These are phyloP conservation scores for Formica aserva DNA, from an alignment of 2,888 invertebrate genomes.

Conservation along the genomic window DNA sequence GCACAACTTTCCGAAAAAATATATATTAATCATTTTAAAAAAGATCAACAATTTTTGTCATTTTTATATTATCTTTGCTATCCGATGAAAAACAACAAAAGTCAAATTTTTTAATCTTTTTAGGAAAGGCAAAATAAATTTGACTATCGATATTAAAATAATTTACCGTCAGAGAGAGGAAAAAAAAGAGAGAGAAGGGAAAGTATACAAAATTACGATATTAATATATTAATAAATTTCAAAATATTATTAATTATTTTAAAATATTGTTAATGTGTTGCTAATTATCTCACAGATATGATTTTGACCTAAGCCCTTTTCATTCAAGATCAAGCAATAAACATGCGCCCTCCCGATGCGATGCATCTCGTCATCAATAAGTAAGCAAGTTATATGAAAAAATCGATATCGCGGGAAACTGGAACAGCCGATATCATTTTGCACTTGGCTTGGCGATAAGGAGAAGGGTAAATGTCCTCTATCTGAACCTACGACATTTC, in stretches of 20 bases:
- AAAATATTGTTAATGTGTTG: background rate
- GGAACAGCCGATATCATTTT: conserved; percentile 31
- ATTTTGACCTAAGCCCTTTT: conserved; percentile 26
- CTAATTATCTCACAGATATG: conserved; percentile 9
- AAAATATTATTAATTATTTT: background rate
- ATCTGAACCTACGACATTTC: conserved; percentile 32
- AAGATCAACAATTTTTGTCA: background rate
- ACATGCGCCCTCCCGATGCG: conserved; percentile 5
- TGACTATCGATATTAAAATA: background rate
- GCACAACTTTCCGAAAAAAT: background rate
- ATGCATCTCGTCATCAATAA: conserved; percentile 17
- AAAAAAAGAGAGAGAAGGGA: background rate
- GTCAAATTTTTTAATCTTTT: background rate
- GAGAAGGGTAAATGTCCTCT: conserved; percentile 43
- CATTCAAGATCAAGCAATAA: background rate
- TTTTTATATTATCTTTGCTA: background rate
- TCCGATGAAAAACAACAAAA: background rate
- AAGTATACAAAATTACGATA: background rate
- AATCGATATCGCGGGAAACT: conserved; percentile 7
- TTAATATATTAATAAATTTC: background rate
- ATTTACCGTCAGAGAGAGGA: background rate
- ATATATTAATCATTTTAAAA: background rate
- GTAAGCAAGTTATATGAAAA: conserved; percentile 27
- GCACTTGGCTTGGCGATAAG: background rate
- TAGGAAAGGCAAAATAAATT: background rate